phyloP scores from a whole-genome alignment of 2,113 vertebrate genomes.

The Oplegnathus fasciatus region DNA sequence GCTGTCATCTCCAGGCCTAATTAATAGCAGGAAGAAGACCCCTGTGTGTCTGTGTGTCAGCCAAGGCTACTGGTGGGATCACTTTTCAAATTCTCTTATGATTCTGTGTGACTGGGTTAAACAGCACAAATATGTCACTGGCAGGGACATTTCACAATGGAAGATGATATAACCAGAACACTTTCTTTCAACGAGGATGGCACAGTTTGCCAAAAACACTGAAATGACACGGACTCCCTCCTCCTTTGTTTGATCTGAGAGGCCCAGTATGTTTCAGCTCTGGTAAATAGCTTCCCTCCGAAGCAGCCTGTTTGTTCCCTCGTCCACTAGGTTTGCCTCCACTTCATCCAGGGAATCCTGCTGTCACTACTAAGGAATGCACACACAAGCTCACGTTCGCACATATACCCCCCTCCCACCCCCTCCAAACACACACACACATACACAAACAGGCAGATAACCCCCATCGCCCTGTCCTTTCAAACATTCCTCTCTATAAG shows the following conservation, averaged over 20 bases:
- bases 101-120: slow-evolving; percentile 27
- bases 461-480: slow-evolving; percentile 41
- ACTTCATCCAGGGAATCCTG: slow-evolving; percentile 68
- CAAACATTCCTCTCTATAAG: slow-evolving; percentile 56
- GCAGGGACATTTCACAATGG: slow-evolving; percentile 20
- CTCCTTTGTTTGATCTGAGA: slow-evolving; percentile 44
- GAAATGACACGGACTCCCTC: slow-evolving; percentile 42
- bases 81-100: slow-evolving; percentile 20
- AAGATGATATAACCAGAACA: slow-evolving; percentile 38
- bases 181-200: slow-evolving; percentile 38
- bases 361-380: slow-evolving; percentile 78
- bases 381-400: slow-evolving; percentile 29
- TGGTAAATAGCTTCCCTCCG: slow-evolving; percentile 40
- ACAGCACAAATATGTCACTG: slow-evolving; percentile 14
- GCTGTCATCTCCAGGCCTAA: slow-evolving; percentile 69
- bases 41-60: slow-evolving; percentile 31
- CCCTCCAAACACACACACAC: background rate
- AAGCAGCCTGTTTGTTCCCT: slow-evolving; percentile 34
- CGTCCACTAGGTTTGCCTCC: slow-evolving; percentile 54
- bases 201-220: slow-evolving; percentile 49
- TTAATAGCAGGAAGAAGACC: slow-evolving; percentile 71
- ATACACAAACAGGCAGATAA: slow-evolving; percentile 48
- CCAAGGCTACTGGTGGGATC: slow-evolving; percentile 40
- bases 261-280: slow-evolving; percentile 41
- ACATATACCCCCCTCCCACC: background rate